These are phyloP conservation scores for Oceanites oceanicus DNA, from an alignment of 2,113 vertebrate genomes.

Conservation along the genomic window DNA sequence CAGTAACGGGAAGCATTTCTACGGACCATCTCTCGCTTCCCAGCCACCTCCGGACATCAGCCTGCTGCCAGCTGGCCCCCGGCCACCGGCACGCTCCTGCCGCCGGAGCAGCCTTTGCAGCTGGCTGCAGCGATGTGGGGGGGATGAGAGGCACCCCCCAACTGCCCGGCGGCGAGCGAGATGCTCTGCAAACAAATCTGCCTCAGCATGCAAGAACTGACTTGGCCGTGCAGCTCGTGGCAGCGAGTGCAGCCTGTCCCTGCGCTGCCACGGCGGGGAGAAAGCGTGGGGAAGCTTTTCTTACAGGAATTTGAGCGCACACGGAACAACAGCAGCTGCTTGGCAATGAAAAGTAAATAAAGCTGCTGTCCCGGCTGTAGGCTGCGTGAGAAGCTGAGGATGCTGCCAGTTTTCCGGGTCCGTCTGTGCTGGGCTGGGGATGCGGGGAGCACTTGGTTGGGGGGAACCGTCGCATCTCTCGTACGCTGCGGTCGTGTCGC, in stretches of 20 bases:
- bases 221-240: accelerated
- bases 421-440: neutral
- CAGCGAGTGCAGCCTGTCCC: neutral
- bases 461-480: accelerated
- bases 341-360: neutral
- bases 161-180: accelerated
- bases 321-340: neutral
- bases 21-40: neutral
- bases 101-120: neutral
- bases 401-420: neutral
- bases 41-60: neutral
- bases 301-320: neutral
- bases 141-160: neutral
- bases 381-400: accelerated
- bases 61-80: neutral
- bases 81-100: neutral
- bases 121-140: neutral
- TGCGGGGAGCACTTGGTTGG: accelerated
- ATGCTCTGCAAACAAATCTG: neutral
- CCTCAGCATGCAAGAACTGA: neutral
- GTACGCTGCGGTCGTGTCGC: accelerated
- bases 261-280: accelerated
- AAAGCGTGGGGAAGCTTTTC: neutral
- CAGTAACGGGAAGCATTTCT: neutral
- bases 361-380: neutral